A percentile compares a stretch with the other conserved stretches of the same genome.
These are phyloP conservation scores for Scaptomyza graminum DNA, from an alignment of 1,140 invertebrate species.

Conservation along the genomic window DNA sequence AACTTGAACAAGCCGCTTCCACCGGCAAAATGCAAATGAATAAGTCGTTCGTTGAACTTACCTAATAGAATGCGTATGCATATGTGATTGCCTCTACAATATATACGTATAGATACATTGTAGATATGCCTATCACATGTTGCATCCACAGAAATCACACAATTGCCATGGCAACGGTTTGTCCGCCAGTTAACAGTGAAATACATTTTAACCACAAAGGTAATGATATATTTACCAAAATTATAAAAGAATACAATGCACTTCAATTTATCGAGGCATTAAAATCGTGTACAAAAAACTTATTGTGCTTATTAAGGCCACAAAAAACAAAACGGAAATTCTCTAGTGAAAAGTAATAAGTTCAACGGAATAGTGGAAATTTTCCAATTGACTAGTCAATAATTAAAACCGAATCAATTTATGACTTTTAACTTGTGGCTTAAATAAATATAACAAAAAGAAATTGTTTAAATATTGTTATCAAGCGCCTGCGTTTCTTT, in stretches of 20 bases:
- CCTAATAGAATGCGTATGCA: constrained; percentile 43
- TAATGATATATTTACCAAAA: neutral
- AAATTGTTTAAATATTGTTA: no score
- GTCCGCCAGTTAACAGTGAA: neutral
- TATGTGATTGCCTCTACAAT: constrained; percentile 20
- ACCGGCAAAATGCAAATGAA: constrained; percentile 53
- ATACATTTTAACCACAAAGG: neutral
- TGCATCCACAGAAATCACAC: neutral
- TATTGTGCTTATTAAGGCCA: neutral
- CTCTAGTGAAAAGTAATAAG: no score
- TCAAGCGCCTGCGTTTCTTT: no score
- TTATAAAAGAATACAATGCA: no score
- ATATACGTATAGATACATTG: neutral
- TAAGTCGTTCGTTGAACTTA: constrained; percentile 54
- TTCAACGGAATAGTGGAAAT: neutral
- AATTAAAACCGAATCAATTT: neutral
- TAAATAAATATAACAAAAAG: no score
- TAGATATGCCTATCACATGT: constrained; percentile 10
- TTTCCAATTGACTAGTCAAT: neutral
- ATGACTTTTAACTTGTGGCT: neutral
- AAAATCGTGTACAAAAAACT: no score
- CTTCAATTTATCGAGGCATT: no score
- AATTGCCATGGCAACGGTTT: neutral
- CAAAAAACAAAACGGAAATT: neutral
- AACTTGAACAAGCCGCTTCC: constrained; percentile 45